phyloP scores from a whole-genome alignment of 2,888 invertebrate species.

The Monochamus alternatus region DNA sequence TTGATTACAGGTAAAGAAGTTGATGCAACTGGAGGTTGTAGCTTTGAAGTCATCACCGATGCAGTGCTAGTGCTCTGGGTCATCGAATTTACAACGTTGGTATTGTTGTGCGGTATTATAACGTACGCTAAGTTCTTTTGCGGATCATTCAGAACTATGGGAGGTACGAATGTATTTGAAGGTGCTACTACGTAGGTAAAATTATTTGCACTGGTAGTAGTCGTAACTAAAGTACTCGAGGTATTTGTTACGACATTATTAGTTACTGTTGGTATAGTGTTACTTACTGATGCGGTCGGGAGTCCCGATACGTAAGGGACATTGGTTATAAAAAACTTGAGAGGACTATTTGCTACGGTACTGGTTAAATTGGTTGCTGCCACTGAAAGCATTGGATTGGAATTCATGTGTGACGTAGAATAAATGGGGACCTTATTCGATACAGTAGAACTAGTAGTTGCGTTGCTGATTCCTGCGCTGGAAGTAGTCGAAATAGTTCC shows the following conservation, averaged over 20 bases:
- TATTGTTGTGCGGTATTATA: slow-evolving; percentile 24
- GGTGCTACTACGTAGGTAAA: slow-evolving; percentile 13
- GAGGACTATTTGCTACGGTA: neutral
- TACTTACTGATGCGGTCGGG: neutral
- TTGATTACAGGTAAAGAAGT: neutral
- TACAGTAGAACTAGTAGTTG: neutral
- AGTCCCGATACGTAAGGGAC: neutral
- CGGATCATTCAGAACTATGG: slow-evolving; percentile 3
- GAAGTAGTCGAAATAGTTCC: neutral
- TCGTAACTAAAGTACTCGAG: neutral
- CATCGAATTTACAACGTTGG: neutral
- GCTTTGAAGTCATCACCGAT: neutral
- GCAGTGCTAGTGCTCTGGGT: neutral
- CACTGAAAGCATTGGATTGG: neutral
- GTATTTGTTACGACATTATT: neutral
- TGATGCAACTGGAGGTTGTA: neutral
- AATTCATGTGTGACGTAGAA: neutral
- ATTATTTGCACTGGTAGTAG: slow-evolving; percentile 1
- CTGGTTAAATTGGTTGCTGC: neutral
- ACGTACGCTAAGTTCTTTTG: slow-evolving; percentile 21
- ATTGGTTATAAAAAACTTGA: neutral
- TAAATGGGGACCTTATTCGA: neutral
- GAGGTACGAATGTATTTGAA: neutral
- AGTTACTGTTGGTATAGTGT: neutral
- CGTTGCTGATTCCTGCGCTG: neutral